Percentiles rank a stretch among this genome's conserved stretches.
These are phyloP conservation scores for Poeciliopsis retropinna DNA, from an alignment of 2,113 vertebrate genomes.

Conservation along the genomic window DNA sequence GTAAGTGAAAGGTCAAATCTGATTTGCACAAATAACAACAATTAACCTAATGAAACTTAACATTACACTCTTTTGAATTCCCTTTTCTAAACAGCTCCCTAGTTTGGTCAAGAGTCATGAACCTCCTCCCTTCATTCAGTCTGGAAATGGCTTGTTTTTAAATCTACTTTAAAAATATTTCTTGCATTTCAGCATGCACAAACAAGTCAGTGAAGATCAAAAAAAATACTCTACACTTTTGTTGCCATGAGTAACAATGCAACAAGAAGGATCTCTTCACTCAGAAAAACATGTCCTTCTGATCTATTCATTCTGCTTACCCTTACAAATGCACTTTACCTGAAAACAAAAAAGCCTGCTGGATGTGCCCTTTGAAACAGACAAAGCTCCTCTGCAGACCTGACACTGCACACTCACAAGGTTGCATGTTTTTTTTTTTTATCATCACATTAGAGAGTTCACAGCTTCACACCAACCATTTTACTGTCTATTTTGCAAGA, in stretches of 20 bases:
- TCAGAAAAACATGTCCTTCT: neutral
- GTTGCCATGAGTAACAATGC: slow-evolving; percentile 16
- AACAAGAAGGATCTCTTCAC: slow-evolving; percentile 10
- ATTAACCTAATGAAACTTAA: neutral
- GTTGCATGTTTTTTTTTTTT: slow-evolving; percentile 10
- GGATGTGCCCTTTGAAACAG: slow-evolving; percentile 20
- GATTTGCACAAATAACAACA: too few species aligned
- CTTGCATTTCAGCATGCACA: neutral
- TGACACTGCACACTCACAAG: neutral
- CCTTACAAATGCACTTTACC: slow-evolving; percentile 30
- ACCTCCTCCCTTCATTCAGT: neutral
- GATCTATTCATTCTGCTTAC: neutral
- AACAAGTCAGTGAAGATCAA: slow-evolving; percentile 3
- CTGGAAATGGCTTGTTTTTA: neutral
- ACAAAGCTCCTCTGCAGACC: slow-evolving; percentile 13
- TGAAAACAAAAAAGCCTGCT: neutral
- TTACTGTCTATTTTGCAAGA: slow-evolving; percentile 33
- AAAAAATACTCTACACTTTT: neutral
- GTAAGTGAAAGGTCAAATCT: too few species aligned
- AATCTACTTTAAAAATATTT: neutral
- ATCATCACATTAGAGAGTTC: slow-evolving; percentile 40
- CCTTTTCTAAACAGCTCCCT: too few species aligned
- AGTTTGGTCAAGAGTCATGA: neutral
- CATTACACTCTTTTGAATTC: neutral
- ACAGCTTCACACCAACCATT: slow-evolving; percentile 18